Conservation (phyloP, 2,797 vertebrate species). For the Heteromormyrus szaboi region DNA sequence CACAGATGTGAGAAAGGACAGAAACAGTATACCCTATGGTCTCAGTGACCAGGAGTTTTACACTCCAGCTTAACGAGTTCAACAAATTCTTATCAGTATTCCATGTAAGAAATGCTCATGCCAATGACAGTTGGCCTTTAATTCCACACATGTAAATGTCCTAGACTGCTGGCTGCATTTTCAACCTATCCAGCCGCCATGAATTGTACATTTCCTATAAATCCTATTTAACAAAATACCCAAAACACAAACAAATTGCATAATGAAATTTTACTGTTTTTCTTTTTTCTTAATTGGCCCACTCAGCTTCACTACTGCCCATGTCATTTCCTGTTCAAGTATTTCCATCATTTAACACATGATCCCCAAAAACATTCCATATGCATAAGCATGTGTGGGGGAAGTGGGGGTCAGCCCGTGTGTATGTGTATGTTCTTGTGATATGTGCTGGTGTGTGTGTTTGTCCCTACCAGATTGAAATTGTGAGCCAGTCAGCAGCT, state of each 20-base stretch:
- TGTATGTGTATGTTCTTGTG: not conserved
- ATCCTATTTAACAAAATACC: not conserved
- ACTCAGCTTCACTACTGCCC: not conserved
- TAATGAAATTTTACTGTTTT: not conserved
- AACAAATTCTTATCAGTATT: not conserved
- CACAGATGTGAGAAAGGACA: not conserved
- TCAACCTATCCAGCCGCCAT: not conserved
- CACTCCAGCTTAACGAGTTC: not conserved
- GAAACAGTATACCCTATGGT: not conserved
- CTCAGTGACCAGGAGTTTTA: not conserved
- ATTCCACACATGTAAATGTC: not conserved
- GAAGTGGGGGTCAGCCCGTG: not conserved
- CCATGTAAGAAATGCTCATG: not conserved
- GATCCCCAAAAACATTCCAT: not conserved
- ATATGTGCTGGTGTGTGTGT: not conserved
- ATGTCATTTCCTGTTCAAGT: not conserved
- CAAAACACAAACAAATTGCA: not conserved
- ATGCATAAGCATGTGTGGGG: slow-evolving; percentile 7
- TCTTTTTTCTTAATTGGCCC: not conserved
- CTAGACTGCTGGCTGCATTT: not conserved
- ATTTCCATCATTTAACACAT: not conserved
- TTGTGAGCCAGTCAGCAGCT: slow-evolving; percentile 15
- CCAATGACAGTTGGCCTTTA: not conserved
- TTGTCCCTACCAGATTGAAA: not conserved
- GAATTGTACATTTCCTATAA: not conserved